phyloP scores from a whole-genome alignment of 1,140 invertebrate genomes.

The Cheumatopsyche charites region DNA sequence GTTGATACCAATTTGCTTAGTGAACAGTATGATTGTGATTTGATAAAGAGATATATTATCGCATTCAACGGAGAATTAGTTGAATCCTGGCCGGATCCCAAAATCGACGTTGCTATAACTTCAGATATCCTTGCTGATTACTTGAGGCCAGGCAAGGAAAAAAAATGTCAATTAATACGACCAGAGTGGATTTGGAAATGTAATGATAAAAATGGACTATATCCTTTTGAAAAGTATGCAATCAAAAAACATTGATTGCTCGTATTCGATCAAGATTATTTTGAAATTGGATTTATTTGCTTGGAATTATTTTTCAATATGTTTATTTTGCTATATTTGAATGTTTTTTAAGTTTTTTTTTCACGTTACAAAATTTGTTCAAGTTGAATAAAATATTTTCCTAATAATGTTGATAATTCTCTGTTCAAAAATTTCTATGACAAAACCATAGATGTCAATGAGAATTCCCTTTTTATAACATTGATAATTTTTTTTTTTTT shows the following conservation, averaged over 20 bases:
- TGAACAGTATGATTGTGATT: slow-evolving; percentile 19
- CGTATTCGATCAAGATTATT: too few species aligned
- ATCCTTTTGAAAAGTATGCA: slow-evolving; percentile 30
- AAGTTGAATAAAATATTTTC: too few species aligned
- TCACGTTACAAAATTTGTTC: too few species aligned
- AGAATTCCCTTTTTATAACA: too few species aligned
- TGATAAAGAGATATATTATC: slow-evolving; percentile 37
- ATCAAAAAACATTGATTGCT: not conserved
- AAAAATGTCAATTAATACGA: slow-evolving; percentile 42
- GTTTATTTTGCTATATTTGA: too few species aligned
- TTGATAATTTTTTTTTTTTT: too few species aligned
- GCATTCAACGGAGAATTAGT: slow-evolving; percentile 41
- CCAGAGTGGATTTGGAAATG: slow-evolving; percentile 47
- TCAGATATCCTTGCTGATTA: slow-evolving; percentile 20
- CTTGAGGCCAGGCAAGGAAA: slow-evolving; percentile 23
- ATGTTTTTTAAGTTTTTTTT: too few species aligned
- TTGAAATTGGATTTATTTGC: too few species aligned
- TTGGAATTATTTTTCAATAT: too few species aligned
- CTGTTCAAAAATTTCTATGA: too few species aligned
- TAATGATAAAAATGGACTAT: slow-evolving; percentile 39
- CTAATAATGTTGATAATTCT: too few species aligned
- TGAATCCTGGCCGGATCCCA: slow-evolving; percentile 37
- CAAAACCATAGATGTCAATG: too few species aligned
- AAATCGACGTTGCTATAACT: slow-evolving; percentile 40
- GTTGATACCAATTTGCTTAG: slow-evolving; percentile 34